phyloP scores from a whole-genome alignment of 1,140 invertebrate species.

The Aplysia californica region DNA sequence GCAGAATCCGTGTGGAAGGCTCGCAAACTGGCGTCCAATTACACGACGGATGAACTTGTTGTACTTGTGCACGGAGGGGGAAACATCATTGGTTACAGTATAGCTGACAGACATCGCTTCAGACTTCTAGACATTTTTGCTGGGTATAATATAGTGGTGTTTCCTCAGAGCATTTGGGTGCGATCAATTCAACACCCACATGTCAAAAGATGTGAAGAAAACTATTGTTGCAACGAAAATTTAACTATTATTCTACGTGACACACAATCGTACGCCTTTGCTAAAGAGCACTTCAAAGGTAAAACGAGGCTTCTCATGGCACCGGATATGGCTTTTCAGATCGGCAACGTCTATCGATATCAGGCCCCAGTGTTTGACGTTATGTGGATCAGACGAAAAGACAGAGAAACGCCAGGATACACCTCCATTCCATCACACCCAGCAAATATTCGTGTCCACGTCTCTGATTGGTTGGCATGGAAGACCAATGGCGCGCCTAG shows the following conservation, averaged over 20 bases:
- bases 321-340: slow-evolving; percentile 30
- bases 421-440: neutral
- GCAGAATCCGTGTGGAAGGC: too few species aligned
- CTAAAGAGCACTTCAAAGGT: neutral
- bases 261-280: slow-evolving; percentile 3
- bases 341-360: slow-evolving; percentile 2
- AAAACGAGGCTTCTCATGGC: neutral
- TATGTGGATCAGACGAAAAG: slow-evolving; percentile 7
- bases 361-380: slow-evolving; percentile 13
- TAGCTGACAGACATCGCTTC: neutral
- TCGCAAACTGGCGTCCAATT: neutral
- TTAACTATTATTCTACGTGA: slow-evolving; percentile 32
- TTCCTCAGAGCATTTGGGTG: slow-evolving; percentile 29
- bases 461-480: slow-evolving; percentile 11
- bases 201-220: neutral
- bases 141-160: slow-evolving; percentile 20
- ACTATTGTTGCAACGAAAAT: slow-evolving; percentile 22
- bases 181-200: neutral
- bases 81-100: slow-evolving; percentile 30
- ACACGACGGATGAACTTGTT: slow-evolving; percentile 16
- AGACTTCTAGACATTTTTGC: slow-evolving; percentile 22
- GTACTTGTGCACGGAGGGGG: slow-evolving; percentile 32
- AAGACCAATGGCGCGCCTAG: neutral
- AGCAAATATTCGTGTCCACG: neutral
- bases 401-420: neutral